Base-by-base conservation (phyloP, 1,140 invertebrate genomes). In the Halesus radiatus region DNA sequence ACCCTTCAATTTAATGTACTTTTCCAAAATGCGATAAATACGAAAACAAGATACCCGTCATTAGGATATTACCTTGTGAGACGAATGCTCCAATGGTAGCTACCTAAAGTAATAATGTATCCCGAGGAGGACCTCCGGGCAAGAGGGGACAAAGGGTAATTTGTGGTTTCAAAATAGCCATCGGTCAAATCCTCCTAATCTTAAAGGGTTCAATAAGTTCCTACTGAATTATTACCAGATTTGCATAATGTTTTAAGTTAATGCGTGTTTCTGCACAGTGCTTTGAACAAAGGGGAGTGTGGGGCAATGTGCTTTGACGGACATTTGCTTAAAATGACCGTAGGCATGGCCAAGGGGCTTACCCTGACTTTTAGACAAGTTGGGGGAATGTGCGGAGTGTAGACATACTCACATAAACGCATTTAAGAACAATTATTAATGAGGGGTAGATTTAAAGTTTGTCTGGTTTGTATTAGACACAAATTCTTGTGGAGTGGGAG, bases 181-280 rank as follows among this genome's bases (percentile, higher is more conserved):
- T 82, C 81, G 81, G 81, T 82, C 81, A 82, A 82, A 82, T 82
- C 81, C 81, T 32, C 37, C 68, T 75, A 79, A 81, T 79, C 78
- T 77, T 53, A 58, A 45, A 52, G 81, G 78, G 66, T 22, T 37
- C 68, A 64, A 62, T 66, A 60, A 78, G 76, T 76, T 76, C 32
- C 73, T 58, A 54, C 60, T 82, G 70, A 82, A 80, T 77, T 79
- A 77, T 75, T 37, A 32, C 29, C 74, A 60, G 73, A 82, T 82
- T 79, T 82, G 78, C 81, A 82, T 82, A 82, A 82, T 77, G 81
- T 77, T 80, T 66, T 45, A 23, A 45, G 58, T 82, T 82, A 80
- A 82, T 76, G 75, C 45, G 13, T 64, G 75, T 62, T 45, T 45
- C 37, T 45, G 37, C 13, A 45, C 13, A 13, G 37, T 45, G 37